Base-by-base conservation (phyloP, 2,113 vertebrate species). In the Fulmarus glacialis region DNA sequence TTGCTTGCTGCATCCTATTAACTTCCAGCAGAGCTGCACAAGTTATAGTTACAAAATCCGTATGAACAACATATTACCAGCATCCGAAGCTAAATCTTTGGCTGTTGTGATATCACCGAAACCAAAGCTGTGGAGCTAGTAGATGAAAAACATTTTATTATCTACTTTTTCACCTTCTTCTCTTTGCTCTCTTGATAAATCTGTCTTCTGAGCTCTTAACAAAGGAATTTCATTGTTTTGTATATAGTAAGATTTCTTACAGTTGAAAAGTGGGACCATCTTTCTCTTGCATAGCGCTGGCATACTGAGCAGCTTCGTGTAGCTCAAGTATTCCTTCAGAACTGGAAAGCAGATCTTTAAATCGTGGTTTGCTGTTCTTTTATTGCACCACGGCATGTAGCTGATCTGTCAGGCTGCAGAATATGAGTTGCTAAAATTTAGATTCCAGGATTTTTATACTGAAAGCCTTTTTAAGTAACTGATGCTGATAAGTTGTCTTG, bases 11-110 rank as follows among this genome's bases (percentile, higher is more conserved):
- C 0, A 2, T 82, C 47, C 79, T 36, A 2, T 75, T 75, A 47
- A 12, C 20, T n/a, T 42, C 64, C 48, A 64, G 45, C 72, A 68
- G 67, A 77, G 48, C 72, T 4, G 4, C 59, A 0, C 32, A 2
- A 2, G 30, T 13, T 26, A 4, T 0, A 48, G 42, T 19, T 66
- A 42, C 8, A 55, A 21, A 47, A 67, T 22, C 52, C 6, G 1
- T 15, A 4, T 9, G 12, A 64, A 55, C 91, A 64, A 10, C n/a
- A 9, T 16, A 50, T 38, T 42, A 5, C 45, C 64, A 19, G 53
- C 43, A 22, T 15, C 52, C 23, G 32, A 42, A 48, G 43, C 34
- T 26, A 3, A 43, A 6, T 29, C 53, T 72, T 22, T 45, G 78
- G 27, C 64, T 59, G 9, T 19, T 68, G 71, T 16, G 48, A 1